Conservation (phyloP, 2,113 vertebrate genomes). For the Dascyllus trimaculatus region DNA sequence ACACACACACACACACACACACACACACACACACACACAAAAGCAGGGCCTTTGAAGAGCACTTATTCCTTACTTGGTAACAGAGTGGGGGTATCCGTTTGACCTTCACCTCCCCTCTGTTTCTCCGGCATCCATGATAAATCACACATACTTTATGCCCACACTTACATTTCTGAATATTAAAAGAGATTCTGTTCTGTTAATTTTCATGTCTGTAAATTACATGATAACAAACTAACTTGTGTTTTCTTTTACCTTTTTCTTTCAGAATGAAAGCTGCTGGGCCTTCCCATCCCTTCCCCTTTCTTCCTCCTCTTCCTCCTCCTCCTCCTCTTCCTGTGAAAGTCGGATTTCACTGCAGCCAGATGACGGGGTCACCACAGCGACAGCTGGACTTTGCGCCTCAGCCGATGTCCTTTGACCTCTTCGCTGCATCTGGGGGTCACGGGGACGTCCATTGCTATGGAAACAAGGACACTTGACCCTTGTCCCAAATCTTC, state of each 20-base stretch:
- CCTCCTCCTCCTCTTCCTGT: constrained; percentile 35
- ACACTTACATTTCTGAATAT: background rate
- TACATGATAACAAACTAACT: constrained; percentile 27
- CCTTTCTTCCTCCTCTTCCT: background rate
- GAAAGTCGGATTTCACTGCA: constrained; percentile 65
- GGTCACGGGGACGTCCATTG: constrained; percentile 68
- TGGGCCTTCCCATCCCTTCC: constrained; percentile 5
- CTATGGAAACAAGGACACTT: constrained; percentile 82
- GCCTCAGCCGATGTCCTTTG: constrained; percentile 73
- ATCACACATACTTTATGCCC: constrained; percentile 37
- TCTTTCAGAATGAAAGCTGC: constrained; percentile 76
- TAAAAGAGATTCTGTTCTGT: constrained; percentile 7
- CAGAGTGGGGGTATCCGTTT: constrained; percentile 59
- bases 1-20: constrained; percentile 52
- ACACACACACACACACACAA: constrained; percentile 37
- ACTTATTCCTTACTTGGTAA: constrained; percentile 78
- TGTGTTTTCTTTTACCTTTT: constrained; percentile 8
- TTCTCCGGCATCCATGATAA: constrained; percentile 41
- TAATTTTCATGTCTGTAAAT: constrained; percentile 19
- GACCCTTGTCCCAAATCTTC: constrained; percentile 72
- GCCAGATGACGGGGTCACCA: constrained; percentile 67
- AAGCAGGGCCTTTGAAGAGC: constrained; percentile 54
- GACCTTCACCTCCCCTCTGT: constrained; percentile 45
- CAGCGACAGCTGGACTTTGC: constrained; percentile 80
- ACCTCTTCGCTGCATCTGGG: constrained; percentile 68